A percentile compares a stretch with the other conserved stretches of the same genome.
Evolutionary conservation across 2,888 invertebrate genomes (phyloP).

Genomic region (Noctua fimbriata): DNA sequence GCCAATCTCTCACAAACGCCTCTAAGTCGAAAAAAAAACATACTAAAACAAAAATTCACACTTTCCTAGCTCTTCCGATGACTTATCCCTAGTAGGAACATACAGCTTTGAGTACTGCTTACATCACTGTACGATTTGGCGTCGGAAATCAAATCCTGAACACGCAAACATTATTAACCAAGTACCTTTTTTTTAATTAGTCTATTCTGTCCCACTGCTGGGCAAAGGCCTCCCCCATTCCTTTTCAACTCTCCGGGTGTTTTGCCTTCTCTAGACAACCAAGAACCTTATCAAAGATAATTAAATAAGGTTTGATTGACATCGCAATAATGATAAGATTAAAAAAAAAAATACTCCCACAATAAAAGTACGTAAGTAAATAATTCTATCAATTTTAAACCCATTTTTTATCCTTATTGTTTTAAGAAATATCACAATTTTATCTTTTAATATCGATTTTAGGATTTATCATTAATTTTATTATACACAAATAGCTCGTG

Average conservation of each 20-base stretch:
- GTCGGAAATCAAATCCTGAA: background rate
- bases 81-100: too few relatives aligned
- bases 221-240: too few relatives aligned
- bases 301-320: constrained; percentile 15
- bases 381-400: constrained; percentile 8
- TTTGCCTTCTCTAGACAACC: too few relatives aligned
- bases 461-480: background rate
- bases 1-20: too few relatives aligned
- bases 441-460: constrained; percentile 34
- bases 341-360: background rate
- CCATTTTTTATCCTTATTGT: constrained; percentile 5
- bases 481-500: background rate
- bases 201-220: too few relatives aligned
- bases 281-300: too few relatives aligned
- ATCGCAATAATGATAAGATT: background rate
- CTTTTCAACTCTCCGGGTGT: too few relatives aligned
- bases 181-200: too few relatives aligned
- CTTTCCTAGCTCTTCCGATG: background rate
- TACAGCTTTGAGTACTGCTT: background rate
- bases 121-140: background rate
- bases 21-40: too few relatives aligned
- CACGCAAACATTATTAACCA: too few relatives aligned
- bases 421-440: constrained; percentile 60
- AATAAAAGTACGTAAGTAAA: background rate
- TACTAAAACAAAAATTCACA: too few relatives aligned